Percentiles rank a stretch among this genome's conserved stretches.
These are phyloP conservation scores for Sceloporus tristichus DNA, from an alignment of 2,113 vertebrate species.

Conservation along the genomic window DNA sequence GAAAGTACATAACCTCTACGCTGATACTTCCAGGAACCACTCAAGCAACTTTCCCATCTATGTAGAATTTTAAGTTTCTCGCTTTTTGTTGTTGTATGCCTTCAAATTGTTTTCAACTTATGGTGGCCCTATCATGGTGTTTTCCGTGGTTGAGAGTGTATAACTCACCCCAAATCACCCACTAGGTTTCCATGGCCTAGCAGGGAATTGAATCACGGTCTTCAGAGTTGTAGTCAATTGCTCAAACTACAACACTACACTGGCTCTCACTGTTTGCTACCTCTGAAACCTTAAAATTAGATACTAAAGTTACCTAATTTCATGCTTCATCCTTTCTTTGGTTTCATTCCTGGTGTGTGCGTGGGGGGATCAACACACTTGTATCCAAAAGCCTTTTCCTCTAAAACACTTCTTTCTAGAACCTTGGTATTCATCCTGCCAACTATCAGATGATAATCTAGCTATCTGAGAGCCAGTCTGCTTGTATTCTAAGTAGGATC, in stretches of 20 bases:
- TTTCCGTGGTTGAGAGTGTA: too few species aligned
- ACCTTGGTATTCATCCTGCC: not conserved
- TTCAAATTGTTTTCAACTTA: too few species aligned
- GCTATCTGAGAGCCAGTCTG: not conserved
- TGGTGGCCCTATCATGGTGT: too few species aligned
- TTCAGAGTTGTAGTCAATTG: too few species aligned
- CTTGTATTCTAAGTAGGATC: conserved; percentile 24
- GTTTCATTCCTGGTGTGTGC: too few species aligned
- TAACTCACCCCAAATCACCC: too few species aligned
- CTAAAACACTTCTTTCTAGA: not conserved
- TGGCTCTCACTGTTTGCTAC: not conserved
- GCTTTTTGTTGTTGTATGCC: too few species aligned
- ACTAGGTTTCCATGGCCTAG: too few species aligned
- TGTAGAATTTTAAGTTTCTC: not conserved
- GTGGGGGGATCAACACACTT: not conserved
- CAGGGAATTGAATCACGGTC: too few species aligned
- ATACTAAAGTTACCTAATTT: not conserved
- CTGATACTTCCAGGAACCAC: not conserved
- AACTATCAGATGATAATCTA: not conserved
- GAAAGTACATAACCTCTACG: too few species aligned
- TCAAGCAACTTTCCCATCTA: not conserved
- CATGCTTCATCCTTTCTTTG: too few species aligned
- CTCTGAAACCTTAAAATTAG: not conserved
- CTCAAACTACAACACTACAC: too few species aligned
- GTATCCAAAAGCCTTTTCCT: not conserved